phyloP scores from a whole-genome alignment of 1,140 invertebrate species.

The Campodea augens region DNA sequence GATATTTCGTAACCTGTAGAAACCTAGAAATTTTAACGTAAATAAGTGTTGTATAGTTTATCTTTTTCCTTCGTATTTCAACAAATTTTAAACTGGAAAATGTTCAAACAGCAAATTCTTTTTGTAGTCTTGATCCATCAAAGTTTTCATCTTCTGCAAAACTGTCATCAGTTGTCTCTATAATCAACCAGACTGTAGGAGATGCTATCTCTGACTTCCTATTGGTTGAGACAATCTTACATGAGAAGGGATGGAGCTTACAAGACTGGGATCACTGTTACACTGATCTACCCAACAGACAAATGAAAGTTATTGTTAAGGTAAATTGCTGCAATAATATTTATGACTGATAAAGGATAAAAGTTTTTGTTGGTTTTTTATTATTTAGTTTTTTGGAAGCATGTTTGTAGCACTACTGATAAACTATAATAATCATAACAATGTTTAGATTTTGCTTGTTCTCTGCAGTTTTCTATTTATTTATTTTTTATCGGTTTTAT shows the following conservation, averaged over 20 bases:
- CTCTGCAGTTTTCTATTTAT: too few relatives aligned
- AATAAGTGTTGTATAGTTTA: too few relatives aligned
- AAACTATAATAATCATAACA: too few relatives aligned
- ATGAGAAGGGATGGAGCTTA: slow-evolving; percentile 54
- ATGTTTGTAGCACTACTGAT: not conserved
- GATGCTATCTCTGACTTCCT: slow-evolving; percentile 94
- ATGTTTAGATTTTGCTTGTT: too few relatives aligned
- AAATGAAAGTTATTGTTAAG: slow-evolving; percentile 69
- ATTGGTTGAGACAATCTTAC: slow-evolving; percentile 77
- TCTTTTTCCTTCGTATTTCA: too few relatives aligned
- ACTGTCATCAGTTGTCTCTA: slow-evolving; percentile 47
- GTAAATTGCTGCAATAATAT: slow-evolving; percentile 19
- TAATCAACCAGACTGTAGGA: slow-evolving; percentile 90
- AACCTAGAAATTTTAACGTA: too few relatives aligned
- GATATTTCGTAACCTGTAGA: too few relatives aligned
- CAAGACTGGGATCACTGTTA: slow-evolving; percentile 64
- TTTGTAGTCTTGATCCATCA: too few relatives aligned
- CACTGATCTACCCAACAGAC: slow-evolving; percentile 65
- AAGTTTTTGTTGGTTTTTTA: slow-evolving; percentile 2
- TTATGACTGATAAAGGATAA: not conserved
- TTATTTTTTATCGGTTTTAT: too few relatives aligned
- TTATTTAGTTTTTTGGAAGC: not conserved
- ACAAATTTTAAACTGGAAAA: too few relatives aligned
- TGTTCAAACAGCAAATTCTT: too few relatives aligned
- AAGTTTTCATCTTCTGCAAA: slow-evolving; percentile 29